Percentiles rank a stretch among this genome's conserved stretches.
Evolutionary conservation across 2,797 vertebrate species (phyloP).

Genomic region (Catamblyrhynchus diadema): DNA sequence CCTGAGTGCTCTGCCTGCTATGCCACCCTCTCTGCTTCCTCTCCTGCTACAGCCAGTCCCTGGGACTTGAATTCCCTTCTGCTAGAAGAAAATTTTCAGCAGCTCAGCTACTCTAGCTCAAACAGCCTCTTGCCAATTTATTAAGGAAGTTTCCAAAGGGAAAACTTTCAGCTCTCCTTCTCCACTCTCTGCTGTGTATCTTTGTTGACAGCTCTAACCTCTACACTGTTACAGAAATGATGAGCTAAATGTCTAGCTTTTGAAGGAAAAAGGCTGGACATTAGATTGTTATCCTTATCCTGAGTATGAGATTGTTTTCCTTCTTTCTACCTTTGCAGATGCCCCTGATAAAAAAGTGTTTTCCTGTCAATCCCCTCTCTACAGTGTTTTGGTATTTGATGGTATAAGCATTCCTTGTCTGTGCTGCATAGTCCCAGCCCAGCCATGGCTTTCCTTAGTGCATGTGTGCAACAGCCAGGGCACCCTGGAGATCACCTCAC

Average conservation of each 20-base stretch:
- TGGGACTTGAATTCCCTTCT: background rate
- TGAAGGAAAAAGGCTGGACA: background rate
- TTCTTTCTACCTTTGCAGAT: background rate
- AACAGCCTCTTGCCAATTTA: background rate
- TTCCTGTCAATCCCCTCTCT: background rate
- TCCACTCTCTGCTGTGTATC: background rate
- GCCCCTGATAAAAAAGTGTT: background rate
- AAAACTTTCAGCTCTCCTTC: background rate
- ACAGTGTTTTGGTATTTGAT: background rate
- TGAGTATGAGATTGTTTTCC: background rate
- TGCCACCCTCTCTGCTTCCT: background rate
- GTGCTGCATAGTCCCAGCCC: accelerated
- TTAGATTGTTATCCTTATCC: background rate
- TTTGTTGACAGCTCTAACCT: background rate
- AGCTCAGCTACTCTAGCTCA: background rate
- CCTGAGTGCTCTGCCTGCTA: background rate
- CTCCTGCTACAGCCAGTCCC: background rate
- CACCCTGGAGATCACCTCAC: background rate
- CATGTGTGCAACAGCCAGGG: accelerated
- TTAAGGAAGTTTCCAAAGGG: background rate
- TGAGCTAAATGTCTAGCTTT: background rate
- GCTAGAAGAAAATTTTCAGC: background rate
- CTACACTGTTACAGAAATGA: background rate
- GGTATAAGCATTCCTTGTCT: background rate
- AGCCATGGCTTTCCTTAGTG: background rate